Conservation (phyloP, 2,888 invertebrate species). For the Stramonita haemastoma region DNA sequence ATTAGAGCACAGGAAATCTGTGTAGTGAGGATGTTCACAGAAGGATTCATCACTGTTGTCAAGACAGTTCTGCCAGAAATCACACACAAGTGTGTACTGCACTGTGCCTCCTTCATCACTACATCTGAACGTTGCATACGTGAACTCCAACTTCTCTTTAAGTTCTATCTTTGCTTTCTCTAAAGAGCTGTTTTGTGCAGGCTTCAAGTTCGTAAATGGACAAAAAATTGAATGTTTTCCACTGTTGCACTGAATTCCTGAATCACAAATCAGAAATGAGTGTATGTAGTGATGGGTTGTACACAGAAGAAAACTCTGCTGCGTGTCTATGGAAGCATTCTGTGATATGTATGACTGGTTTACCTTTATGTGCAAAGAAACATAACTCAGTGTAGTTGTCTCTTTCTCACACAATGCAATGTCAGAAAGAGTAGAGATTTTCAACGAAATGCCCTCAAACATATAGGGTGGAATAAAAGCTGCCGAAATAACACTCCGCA, state of each 20-base stretch:
- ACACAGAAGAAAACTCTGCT: not conserved
- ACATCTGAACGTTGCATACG: no score
- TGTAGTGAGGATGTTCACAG: no score
- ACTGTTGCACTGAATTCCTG: not conserved
- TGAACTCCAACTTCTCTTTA: no score
- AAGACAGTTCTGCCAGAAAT: no score
- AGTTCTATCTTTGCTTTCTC: not conserved
- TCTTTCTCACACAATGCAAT: not conserved
- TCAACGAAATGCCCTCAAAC: not conserved
- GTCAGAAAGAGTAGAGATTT: not conserved
- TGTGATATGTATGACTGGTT: not conserved
- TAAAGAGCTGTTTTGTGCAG: not conserved
- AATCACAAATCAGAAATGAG: no score
- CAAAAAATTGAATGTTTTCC: not conserved
- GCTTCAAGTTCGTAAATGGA: not conserved
- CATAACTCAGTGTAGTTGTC: not conserved
- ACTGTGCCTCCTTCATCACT: no score
- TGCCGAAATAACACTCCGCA: no score
- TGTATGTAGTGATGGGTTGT: not conserved
- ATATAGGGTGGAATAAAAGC: not conserved
- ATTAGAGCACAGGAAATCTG: no score
- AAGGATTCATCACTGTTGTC: no score
- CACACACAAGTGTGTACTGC: no score
- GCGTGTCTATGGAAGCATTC: not conserved
- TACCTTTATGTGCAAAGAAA: no score